phyloP scores from a whole-genome alignment of 1,140 invertebrate species.

The Alviniconcha marisindica region DNA sequence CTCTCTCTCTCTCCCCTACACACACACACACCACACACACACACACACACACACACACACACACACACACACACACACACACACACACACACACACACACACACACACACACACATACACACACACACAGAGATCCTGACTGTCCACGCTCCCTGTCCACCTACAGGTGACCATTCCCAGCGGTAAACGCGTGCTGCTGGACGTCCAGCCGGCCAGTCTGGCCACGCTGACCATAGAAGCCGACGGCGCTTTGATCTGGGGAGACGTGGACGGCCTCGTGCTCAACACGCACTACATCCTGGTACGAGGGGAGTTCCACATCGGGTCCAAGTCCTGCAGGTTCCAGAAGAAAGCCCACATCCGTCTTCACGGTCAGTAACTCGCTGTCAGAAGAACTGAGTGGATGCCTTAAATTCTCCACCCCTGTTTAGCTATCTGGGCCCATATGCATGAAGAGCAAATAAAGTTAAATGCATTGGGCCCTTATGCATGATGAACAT shows the following conservation, averaged over 20 bases:
- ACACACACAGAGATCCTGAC: too few relatives aligned
- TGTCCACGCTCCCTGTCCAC: too few relatives aligned
- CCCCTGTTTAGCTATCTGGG: not conserved
- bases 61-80: too few relatives aligned
- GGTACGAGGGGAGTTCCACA: constrained; percentile 36
- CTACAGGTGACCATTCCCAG: not conserved
- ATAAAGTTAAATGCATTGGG: not conserved
- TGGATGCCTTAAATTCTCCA: too few relatives aligned
- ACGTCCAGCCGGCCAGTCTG: constrained; percentile 35
- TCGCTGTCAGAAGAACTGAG: not conserved
- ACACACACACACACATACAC: too few relatives aligned
- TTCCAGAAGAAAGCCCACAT: constrained; percentile 38
- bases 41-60: too few relatives aligned
- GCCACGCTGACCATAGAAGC: constrained; percentile 30
- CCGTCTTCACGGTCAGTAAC: constrained; percentile 26
- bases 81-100: too few relatives aligned
- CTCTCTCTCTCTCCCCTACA: too few relatives aligned
- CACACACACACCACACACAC: too few relatives aligned
- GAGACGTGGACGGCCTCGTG: constrained; percentile 15
- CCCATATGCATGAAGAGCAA: not conserved
- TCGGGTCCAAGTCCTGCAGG: constrained; percentile 35
- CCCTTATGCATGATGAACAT: not conserved
- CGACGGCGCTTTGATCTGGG: constrained; percentile 39
- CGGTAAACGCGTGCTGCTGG: constrained; percentile 30
- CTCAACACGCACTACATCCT: constrained; percentile 34